Percentiles rank a stretch among this genome's conserved stretches.
Evolutionary conservation across 2,113 vertebrate species (phyloP).

Genomic region (Helogale parvula): DNA sequence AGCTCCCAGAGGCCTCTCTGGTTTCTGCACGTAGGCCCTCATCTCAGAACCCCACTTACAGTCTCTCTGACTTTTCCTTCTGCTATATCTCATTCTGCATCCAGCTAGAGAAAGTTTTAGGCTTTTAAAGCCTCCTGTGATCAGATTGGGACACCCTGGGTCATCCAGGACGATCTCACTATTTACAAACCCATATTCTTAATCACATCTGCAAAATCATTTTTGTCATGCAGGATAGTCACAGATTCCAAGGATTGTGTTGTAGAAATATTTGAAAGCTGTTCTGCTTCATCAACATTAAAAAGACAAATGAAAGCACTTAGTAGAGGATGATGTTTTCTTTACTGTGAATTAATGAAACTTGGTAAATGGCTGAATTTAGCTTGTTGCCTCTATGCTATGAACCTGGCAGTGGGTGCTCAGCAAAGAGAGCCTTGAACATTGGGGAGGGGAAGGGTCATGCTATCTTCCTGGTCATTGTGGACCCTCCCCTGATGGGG

Average conservation of each 20-base stretch:
- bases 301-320: neutral
- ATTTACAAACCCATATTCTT: neutral
- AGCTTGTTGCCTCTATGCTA: no score
- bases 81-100: neutral
- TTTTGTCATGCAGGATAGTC: neutral
- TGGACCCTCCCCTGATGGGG: neutral
- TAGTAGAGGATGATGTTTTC: neutral
- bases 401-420: neutral
- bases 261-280: neutral
- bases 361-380: neutral
- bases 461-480: neutral
- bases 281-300: neutral
- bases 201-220: neutral
- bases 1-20: neutral
- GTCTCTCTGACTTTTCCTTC: neutral
- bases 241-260: neutral
- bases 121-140: neutral
- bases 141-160: neutral
- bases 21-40: neutral
- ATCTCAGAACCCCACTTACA: neutral
- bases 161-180: neutral
- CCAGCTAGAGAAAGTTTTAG: neutral
- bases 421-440: neutral
- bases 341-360: neutral
- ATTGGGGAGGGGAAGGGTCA: accelerated